Base-by-base conservation (phyloP, 1,140 invertebrate genomes). In the Neelides sp. region DNA sequence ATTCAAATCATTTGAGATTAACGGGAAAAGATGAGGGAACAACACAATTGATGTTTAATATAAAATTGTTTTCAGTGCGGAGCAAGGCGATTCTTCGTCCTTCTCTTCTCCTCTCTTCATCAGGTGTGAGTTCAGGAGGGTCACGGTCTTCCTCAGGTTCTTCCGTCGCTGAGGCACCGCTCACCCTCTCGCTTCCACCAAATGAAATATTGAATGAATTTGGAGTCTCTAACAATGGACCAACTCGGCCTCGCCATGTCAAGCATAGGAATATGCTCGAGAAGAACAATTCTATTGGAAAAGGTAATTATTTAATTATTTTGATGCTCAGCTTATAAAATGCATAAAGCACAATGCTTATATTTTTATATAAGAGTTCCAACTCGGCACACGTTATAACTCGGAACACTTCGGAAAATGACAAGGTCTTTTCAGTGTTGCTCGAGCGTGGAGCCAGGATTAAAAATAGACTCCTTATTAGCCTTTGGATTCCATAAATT, bases 261-360 rank as follows among this genome's bases (percentile, higher is more conserved):
- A 63, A 63, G 32, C 53, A 48, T 10, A 61, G 58, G 40, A 64
- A 63, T 47, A 54, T 62, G 27, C 47, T 64, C 1, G 52, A 59
- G 19, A 64, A 43, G 41, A 54, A 62, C 5, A 59, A 61, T 26
- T 64, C 63, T 23, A 22, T 59, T 17, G 57, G 62, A 61, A 50
- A 52, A 15, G 20, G 5, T 49, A 12, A 8, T 32, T 19, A 22
- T 13, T 47, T 20, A 2, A 28, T 34, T 5, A 36, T 37, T 36
- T 46, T 8, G 27, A n/a, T n/a, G n/a, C n/a, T n/a, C n/a, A n/a
- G n/a, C 20, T 26, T 20, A 15, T 5, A 12, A 15, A 12, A 7
- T 34, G 4, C 10, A 34, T 13, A 32, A 7, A n/a, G n/a, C n/a
- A n/a, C n/a, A n/a, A n/a, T n/a, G n/a, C n/a, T n/a, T n/a, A n/a